phyloP scores from a whole-genome alignment of 2,113 vertebrate genomes.

The Terrapene triunguis region DNA sequence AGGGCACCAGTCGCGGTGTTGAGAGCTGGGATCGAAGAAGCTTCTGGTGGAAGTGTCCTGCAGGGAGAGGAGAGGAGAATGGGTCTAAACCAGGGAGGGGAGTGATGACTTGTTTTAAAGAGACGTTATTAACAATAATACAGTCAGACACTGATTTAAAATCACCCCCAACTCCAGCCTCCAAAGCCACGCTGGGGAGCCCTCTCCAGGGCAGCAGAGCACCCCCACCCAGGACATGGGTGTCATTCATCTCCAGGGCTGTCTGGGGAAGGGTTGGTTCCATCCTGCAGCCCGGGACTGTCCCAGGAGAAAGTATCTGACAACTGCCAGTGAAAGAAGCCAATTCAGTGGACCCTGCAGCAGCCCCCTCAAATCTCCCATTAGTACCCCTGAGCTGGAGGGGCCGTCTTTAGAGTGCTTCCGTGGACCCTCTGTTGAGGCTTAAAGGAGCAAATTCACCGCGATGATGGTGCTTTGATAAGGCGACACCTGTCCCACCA shows the following conservation, averaged over 20 bases:
- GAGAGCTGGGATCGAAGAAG: conserved; percentile 90
- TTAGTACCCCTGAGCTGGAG: background rate
- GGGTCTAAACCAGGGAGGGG: background rate
- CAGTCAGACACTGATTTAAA: background rate
- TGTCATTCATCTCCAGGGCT: background rate
- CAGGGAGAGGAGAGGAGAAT: background rate
- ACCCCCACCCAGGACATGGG: background rate
- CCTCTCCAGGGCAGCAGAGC: background rate
- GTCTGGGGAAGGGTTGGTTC: background rate
- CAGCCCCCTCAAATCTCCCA: background rate
- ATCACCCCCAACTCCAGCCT: rapidly evolving
- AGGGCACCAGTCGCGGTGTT: conserved; percentile 97
- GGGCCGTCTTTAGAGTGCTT: background rate
- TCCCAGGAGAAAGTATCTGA: background rate
- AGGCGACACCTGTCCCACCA: background rate
- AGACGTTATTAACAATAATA: background rate
- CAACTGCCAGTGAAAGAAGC: background rate
- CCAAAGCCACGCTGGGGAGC: background rate
- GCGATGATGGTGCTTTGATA: background rate
- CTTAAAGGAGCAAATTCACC: background rate
- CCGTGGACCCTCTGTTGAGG: too few species aligned
- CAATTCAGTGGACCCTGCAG: background rate
- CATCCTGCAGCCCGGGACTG: background rate
- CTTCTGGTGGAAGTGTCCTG: conserved; percentile 85
- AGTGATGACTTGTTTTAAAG: rapidly evolving